Evolutionary conservation across 2,888 invertebrate species (phyloP).

Genomic region (Laspeyria flexula): DNA sequence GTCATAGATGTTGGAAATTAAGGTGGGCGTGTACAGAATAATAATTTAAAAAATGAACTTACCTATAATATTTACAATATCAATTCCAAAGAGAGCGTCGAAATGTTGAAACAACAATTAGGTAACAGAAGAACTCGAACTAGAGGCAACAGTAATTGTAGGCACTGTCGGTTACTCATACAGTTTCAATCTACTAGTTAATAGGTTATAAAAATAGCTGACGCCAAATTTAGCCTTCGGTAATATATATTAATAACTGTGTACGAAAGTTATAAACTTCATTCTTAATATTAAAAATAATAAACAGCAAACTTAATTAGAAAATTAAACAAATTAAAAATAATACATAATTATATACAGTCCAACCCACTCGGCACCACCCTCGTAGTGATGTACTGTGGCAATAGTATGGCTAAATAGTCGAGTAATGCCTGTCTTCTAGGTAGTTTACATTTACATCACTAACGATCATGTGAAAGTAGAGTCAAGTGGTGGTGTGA

Average conservation of each 20-base stretch:
- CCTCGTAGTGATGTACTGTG: slow-evolving; percentile 48
- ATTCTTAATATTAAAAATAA: slow-evolving; percentile 35
- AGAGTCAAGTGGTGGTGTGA: not conserved
- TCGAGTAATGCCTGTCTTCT: not conserved
- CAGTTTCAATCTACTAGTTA: slow-evolving; percentile 60
- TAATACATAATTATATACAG: slow-evolving; percentile 48
- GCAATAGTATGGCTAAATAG: slow-evolving; percentile 1
- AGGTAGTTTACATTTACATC: not conserved
- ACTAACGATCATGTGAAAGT: slow-evolving; percentile 1
- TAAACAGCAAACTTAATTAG: slow-evolving; percentile 37
- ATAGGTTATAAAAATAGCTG: slow-evolving; percentile 78
- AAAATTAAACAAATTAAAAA: slow-evolving; percentile 51
- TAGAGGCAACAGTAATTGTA: slow-evolving; percentile 52
- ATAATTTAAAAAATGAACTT: slow-evolving; percentile 38
- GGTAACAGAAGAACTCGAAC: slow-evolving; percentile 28
- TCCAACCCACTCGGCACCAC: slow-evolving; percentile 54
- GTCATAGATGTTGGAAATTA: slow-evolving; percentile 9
- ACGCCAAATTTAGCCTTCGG: slow-evolving; percentile 41
- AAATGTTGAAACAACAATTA: slow-evolving; percentile 32
- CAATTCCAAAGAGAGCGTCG: slow-evolving; percentile 36
- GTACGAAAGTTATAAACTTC: slow-evolving; percentile 30
- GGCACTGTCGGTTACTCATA: slow-evolving; percentile 67
- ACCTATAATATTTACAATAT: slow-evolving; percentile 41
- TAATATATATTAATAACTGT: slow-evolving; percentile 26
- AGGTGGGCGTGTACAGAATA: slow-evolving; percentile 51